phyloP scores from a whole-genome alignment of 2,797 vertebrate genomes.

The Euphonia xanthogaster region DNA sequence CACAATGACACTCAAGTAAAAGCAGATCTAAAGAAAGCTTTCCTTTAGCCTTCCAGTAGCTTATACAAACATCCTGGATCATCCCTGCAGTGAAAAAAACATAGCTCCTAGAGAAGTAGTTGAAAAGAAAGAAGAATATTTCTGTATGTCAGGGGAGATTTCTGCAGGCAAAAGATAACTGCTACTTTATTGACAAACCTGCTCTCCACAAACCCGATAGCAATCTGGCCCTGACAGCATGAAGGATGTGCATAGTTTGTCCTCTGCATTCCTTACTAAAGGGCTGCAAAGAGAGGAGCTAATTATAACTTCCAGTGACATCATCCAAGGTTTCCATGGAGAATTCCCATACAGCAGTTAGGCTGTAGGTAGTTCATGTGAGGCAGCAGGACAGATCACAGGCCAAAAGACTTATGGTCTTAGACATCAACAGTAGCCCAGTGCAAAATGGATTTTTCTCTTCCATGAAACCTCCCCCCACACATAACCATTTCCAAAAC shows the following conservation, averaged over 20 bases:
- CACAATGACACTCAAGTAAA: neutral
- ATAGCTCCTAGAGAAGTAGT: neutral
- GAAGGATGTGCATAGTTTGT: neutral
- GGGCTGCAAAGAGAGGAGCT: neutral
- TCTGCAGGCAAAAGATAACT: slow-evolving; percentile 39
- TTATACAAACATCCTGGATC: slow-evolving; percentile 29
- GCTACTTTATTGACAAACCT: slow-evolving; percentile 25
- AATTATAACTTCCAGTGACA: slow-evolving; percentile 11
- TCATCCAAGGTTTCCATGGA: slow-evolving; percentile 12
- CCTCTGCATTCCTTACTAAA: neutral
- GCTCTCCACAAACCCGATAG: neutral
- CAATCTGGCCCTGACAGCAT: neutral
- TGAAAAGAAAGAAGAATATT: slow-evolving; percentile 20
- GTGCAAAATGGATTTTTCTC: neutral
- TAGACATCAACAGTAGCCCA: neutral
- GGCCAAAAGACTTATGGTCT: neutral
- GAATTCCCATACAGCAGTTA: neutral
- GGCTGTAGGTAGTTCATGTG: neutral
- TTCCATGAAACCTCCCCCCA: neutral
- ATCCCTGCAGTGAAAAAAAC: neutral
- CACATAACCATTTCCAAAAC: neutral
- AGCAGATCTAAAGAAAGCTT: neutral
- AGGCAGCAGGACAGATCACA: neutral
- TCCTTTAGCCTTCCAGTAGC: slow-evolving; percentile 13
- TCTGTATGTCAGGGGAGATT: neutral